These are phyloP conservation scores for Odontothrips loti DNA, from an alignment of 2,888 invertebrate species.

Conservation along the genomic window DNA sequence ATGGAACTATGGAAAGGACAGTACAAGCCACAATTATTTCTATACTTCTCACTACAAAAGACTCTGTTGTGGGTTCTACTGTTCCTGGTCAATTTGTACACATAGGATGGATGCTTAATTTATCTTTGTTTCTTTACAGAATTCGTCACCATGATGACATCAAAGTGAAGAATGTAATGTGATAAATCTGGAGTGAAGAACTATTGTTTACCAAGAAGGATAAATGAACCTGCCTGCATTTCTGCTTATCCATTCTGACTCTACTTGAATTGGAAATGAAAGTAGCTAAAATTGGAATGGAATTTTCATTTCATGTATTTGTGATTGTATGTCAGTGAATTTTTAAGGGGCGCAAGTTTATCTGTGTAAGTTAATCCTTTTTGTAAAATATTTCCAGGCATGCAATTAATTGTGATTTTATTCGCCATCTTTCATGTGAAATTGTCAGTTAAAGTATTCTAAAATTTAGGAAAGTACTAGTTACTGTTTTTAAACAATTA, in stretches of 20 bases:
- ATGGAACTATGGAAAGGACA: background rate
- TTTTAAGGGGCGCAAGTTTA: slow-evolving; percentile 23
- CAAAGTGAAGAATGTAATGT: slow-evolving; percentile 69
- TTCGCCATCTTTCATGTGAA: slow-evolving; percentile 20
- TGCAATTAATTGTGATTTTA: slow-evolving; percentile 23
- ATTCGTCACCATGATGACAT: slow-evolving; percentile 99
- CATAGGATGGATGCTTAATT: slow-evolving; percentile 27
- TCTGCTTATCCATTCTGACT: slow-evolving; percentile 43
- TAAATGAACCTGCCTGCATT: slow-evolving; percentile 41
- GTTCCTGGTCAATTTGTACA: slow-evolving; percentile 28
- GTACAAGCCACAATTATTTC: background rate
- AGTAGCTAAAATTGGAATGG: slow-evolving; percentile 37
- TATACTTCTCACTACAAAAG: background rate
- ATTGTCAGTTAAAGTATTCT: slow-evolving; percentile 27
- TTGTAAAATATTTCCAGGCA: slow-evolving; percentile 26
- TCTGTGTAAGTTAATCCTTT: slow-evolving; percentile 25
- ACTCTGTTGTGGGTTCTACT: slow-evolving; percentile 26
- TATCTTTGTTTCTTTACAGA: slow-evolving; percentile 62
- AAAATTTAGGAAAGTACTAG: slow-evolving; percentile 25
- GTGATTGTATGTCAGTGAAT: background rate
- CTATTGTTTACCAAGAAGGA: slow-evolving; percentile 34
- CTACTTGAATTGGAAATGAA: slow-evolving; percentile 40
- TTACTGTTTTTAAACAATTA: slow-evolving; percentile 27
- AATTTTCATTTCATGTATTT: slow-evolving; percentile 23
- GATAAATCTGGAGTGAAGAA: slow-evolving; percentile 40